Conservation (phyloP, 1,140 invertebrate genomes). For the Hermetia illucens region DNA sequence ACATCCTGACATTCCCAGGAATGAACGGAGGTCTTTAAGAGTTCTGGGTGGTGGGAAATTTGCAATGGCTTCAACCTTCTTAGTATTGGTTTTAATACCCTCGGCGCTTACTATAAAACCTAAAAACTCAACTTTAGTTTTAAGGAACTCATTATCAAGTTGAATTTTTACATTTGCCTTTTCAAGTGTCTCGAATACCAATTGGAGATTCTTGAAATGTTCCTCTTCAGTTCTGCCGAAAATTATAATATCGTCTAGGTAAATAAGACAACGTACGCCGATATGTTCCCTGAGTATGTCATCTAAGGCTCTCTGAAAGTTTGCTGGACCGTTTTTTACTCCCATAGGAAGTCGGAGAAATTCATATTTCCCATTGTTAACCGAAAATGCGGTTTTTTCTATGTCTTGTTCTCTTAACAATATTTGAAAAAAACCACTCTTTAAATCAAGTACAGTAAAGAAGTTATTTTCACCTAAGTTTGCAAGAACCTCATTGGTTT, state of each 20-base stretch:
- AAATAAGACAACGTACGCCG: constrained; percentile 14
- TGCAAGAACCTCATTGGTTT: constrained; percentile 32
- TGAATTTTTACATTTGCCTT: constrained; percentile 8
- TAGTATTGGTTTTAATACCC: constrained; percentile 11
- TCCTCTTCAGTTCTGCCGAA: constrained; percentile 10
- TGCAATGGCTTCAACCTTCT: constrained; percentile 9
- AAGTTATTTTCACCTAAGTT: constrained; percentile 24
- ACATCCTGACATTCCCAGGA: constrained; percentile 7
- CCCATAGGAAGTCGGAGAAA: constrained; percentile 28
- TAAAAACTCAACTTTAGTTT: constrained; percentile 9
- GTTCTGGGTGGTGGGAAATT: constrained; percentile 10
- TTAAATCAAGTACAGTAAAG: constrained; percentile 32
- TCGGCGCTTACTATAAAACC: constrained; percentile 9
- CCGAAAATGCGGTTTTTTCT: constrained; percentile 28
- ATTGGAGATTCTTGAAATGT: constrained; percentile 15
- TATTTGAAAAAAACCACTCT: constrained; percentile 34
- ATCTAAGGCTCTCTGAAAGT: constrained; percentile 32
- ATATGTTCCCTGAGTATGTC: constrained; percentile 17
- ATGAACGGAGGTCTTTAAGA: too few relatives aligned
- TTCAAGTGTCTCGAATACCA: constrained; percentile 5
- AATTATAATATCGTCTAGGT: constrained; percentile 13
- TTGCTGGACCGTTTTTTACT: constrained; percentile 26
- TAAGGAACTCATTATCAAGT: constrained; percentile 9
- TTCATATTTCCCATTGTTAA: constrained; percentile 26
- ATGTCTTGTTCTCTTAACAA: constrained; percentile 17